Evolutionary conservation across 1,140 invertebrate genomes (phyloP), one percentile per base, ranked within the genome.

Genomic region (Drosophila suzukii): DNA sequence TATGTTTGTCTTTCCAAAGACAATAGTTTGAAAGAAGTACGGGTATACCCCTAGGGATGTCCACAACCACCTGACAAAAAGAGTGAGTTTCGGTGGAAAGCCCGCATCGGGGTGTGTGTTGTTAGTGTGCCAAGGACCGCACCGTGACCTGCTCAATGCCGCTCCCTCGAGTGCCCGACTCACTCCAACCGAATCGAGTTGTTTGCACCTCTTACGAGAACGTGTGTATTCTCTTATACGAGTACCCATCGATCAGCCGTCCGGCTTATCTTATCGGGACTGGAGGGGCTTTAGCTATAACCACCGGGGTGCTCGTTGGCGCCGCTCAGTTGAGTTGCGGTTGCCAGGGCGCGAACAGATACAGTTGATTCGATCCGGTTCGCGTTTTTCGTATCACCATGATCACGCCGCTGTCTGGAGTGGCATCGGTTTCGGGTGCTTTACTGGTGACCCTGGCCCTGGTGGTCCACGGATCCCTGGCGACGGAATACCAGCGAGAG

Each of bases 241-340:
- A 39, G 15, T 27, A 11, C 61, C 38, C 68, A 76, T 76, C 73
- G 72, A 76, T 76, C 75, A 78, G 57, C 46, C 49, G 11, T 36
- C 36, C 38, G n/a, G 74, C 60, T 65, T 89, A 88, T 89, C 83
- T 88, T 89, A 88, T 88, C 83, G 59, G 65, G 30, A 17, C 53
- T 46, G 27, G 15, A 6, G 44, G 36, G 63, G 70, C 61, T 81
- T 78, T 60, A 59, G 81, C 62, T 51, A 71, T 67, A 78, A 62
- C 51, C 46, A 49, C 41, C 53, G 49, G 34, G 51, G 43, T 38
- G 41, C 67, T 75, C 55, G 61, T 24, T 17, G 38, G 15, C 15
- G 59, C 12, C 47, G 43, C 63, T 90, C 68, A 80, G 84, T 89
- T 60, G 65, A 90, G 73, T 81, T 81, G 76, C 66, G 81, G 61